phyloP scores from a whole-genome alignment of 53 echinoderm and acorn worm genomes.

The Henricia sp. region DNA sequence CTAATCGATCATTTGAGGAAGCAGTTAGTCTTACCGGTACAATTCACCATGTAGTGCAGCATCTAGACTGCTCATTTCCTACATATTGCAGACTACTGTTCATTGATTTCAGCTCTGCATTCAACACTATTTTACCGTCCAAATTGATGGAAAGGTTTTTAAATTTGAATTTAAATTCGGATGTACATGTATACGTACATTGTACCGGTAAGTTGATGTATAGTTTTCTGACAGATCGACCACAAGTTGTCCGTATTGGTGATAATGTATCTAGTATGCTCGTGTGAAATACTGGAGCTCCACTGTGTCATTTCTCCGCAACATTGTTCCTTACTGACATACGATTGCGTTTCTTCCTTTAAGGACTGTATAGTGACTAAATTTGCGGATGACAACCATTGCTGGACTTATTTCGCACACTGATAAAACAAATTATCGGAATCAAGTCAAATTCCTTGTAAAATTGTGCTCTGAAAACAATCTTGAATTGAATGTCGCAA shows the following conservation, averaged over 20 bases:
- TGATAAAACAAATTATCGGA: no score
- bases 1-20: neutral
- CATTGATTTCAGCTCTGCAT: constrained; percentile 1
- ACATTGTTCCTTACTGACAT: neutral
- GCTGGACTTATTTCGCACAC: no score
- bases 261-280: neutral
- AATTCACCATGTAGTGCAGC: neutral
- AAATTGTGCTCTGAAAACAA: no score
- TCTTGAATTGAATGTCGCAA: no score
- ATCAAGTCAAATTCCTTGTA: no score
- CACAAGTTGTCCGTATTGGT: neutral
- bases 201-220: neutral
- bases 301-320: neutral
- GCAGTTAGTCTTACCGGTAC: no score
- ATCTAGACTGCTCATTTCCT: neutral
- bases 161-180: neutral
- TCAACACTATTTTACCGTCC: neutral
- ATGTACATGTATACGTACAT: no score
- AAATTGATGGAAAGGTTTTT: neutral
- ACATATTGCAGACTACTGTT: neutral
- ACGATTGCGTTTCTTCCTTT: neutral
- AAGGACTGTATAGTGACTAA: no score
- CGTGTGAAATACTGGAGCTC: neutral
- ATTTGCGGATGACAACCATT: no score
- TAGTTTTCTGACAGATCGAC: neutral